phyloP scores from a whole-genome alignment of 2,888 invertebrate species.

The Harpagoxenus sublaevis region DNA sequence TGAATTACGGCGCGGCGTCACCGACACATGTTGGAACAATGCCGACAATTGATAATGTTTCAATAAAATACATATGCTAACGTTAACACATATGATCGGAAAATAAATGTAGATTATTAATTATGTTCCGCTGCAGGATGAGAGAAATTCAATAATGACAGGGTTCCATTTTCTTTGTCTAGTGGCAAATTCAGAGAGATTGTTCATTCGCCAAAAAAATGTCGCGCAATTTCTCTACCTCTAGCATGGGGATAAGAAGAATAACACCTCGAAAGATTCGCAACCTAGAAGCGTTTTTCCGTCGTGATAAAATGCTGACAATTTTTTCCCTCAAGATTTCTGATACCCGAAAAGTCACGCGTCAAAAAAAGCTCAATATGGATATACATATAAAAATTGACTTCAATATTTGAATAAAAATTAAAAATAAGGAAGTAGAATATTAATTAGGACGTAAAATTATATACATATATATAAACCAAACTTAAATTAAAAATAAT shows the following conservation, averaged over 20 bases:
- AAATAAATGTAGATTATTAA: conserved; percentile 8
- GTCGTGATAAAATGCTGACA: conserved; percentile 46
- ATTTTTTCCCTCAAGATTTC: conserved; percentile 53
- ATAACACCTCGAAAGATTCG: conserved; percentile 38
- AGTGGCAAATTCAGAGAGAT: background rate
- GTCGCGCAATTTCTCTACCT: conserved; percentile 53
- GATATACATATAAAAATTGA: background rate
- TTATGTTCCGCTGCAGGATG: background rate
- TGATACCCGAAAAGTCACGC: background rate
- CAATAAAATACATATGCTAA: background rate
- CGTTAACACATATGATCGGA: background rate
- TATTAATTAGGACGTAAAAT: background rate
- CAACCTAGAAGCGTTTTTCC: conserved; percentile 21
- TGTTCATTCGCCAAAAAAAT: conserved; percentile 49
- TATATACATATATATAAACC: background rate
- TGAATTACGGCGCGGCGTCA: background rate
- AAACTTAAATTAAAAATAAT: background rate
- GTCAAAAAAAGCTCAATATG: background rate
- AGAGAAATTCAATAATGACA: conserved; percentile 18
- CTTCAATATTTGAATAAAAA: background rate
- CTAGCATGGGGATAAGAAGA: background rate
- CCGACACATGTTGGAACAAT: background rate
- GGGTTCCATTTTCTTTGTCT: conserved; percentile 17
- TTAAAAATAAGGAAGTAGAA: background rate
- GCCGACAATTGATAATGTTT: background rate